Base-by-base conservation (phyloP, 2,888 invertebrate species). In the Morpho deidamia region DNA sequence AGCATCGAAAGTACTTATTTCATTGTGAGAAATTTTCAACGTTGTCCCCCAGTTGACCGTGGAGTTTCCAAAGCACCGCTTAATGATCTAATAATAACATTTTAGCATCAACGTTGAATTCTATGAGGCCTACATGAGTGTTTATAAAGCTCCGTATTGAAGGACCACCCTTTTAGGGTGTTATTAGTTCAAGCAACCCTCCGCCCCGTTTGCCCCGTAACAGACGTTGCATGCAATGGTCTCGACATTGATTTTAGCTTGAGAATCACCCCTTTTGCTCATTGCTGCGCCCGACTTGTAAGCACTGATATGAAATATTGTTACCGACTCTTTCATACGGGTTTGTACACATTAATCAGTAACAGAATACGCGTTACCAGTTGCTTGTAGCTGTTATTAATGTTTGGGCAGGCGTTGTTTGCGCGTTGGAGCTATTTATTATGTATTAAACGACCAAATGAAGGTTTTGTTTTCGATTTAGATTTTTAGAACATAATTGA, bases 161-260 rank as follows among this genome's bases (percentile, higher is more conserved):
- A 23, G 78, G 73, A 78, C 78, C 83, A 79, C 84, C 86, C 84
- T 69, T 78, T 76, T 70, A 67, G 74, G 83, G 83, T 79, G 80
- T 79, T 77, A 79, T 83, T 85, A 85, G 85, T 84, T 10, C 23
- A 41, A 41, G n/a, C 38, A 38, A 38, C 32, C n/a, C 14, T 5
- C 11, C 48, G 11, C 39, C 11, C 10, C 33, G 48, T 5, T 11
- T 40, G 11, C 39, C 11, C 10, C 33, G 48, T 48, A 48, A 48
- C 48, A 48, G 48, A 48, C 48, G 40, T 48, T 48, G 39, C 48
- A 48, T 48, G 48, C 48, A 34, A 48, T 48, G 48, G 40, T 34
- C 40, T 48, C 40, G 33, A 40, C 48, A 48, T 48, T 48, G 48
- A 48, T 48, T 48, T 48, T 48, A 48, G 40, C 48, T 40, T 48